Evolutionary conservation across 1,140 invertebrate species (phyloP), one percentile per base, ranked within the genome.

Genomic region (Ladona fulva): DNA sequence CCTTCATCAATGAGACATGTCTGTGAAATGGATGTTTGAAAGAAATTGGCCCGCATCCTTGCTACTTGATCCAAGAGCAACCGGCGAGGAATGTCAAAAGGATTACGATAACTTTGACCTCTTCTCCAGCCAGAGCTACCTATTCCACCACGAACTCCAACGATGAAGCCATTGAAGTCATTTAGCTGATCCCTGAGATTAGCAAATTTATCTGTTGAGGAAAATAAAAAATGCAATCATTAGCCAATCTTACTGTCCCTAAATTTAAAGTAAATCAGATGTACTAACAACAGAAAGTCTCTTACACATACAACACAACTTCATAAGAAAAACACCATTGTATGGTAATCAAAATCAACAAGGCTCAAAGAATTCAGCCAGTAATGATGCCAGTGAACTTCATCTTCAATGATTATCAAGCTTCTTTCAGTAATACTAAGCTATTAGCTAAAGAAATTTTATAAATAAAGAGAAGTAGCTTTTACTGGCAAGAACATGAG

Each of bases 11-110:
- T 88, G 52, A 96, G 84, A 81, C 92, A 91, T 0, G 90, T 92
- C 80, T 92, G 88, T 25, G 87, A 87, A 16, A 93, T 86, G 5
- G 92, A 89, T 29, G 92, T 90, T 82, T 96, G 94, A 24, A 99
- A 86, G 84, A 98, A 97, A 84, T 98, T 98, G 16, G 94, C 93
- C 77, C 97, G 90, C 95, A 99, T 98, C 82, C 95, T 88, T 12
- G 94, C 90, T 78, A 98, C 92, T 87, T 98, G 96, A 88, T 98
- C 95, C 42, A 99, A 87, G 16, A 99, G 86, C 82, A 93, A 91
- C 80, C 92, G 89, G 75, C 97, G 87, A 22, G 94, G 93, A 84
- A 99, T 97, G 86, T 99, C 97, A 83, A 97, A 99, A 0, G 97
- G 95, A 87, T 99, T 99, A 81, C 95, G 91, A 84, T 96, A 98